Conservation (phyloP, 2,797 vertebrate genomes). For the Odontamblyopus rebecca region DNA sequence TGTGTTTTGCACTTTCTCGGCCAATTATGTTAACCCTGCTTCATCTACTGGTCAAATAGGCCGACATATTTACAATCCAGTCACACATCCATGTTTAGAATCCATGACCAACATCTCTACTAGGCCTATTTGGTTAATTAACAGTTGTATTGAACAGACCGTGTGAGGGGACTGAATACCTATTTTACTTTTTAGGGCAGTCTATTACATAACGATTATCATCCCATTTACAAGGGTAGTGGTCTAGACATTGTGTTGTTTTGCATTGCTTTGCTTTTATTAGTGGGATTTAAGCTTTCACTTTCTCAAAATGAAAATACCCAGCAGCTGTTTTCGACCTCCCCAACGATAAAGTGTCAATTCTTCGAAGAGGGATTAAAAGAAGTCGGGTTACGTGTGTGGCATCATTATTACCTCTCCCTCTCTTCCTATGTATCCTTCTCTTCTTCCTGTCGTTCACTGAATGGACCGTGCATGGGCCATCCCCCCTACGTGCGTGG, state of each 20-base stretch:
- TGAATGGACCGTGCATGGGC: constrained; percentile 58
- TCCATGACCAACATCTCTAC: too few species aligned
- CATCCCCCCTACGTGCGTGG: constrained; percentile 64
- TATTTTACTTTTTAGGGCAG: background rate
- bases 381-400: constrained; percentile 4
- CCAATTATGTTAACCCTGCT: too few species aligned
- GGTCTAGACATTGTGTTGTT: background rate
- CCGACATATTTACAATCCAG: too few species aligned
- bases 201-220: background rate
- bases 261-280: background rate
- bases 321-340: constrained; percentile 13
- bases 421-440: constrained; percentile 20
- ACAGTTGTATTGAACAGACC: too few species aligned
- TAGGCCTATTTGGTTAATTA: too few species aligned
- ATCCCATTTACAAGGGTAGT: background rate
- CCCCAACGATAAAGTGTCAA: background rate
- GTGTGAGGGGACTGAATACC: too few species aligned
- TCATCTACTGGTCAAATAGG: too few species aligned
- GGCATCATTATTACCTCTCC: background rate
- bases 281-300: background rate
- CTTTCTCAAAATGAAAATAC: constrained; percentile 15
- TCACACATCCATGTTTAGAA: too few species aligned
- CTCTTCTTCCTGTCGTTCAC: constrained; percentile 45
- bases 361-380: constrained; percentile 7
- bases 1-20: background rate